phyloP scores from a whole-genome alignment of 2,797 vertebrate species.

The Masticophis lateralis region DNA sequence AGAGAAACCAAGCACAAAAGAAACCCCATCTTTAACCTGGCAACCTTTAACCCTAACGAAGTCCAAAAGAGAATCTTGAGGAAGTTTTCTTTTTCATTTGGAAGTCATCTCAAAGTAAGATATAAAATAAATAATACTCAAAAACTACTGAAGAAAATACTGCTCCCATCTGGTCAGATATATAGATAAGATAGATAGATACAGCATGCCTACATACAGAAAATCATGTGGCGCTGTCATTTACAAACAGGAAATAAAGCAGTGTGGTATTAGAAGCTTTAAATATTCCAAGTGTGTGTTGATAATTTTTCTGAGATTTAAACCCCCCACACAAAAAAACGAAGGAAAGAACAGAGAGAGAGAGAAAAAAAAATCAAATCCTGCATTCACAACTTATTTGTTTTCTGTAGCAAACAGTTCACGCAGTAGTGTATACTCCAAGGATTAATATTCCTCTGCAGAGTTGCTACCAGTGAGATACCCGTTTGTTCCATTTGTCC shows the following conservation, averaged over 20 bases:
- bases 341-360: neutral
- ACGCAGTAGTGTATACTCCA: conserved; percentile 62
- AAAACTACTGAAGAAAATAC: conserved; percentile 80
- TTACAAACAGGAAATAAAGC: conserved; percentile 80
- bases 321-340: conserved; percentile 50
- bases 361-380: neutral
- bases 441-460: conserved; percentile 85
- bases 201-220: conserved; percentile 87
- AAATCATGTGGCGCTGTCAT: conserved; percentile 78
- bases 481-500: conserved; percentile 90
- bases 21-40: neutral
- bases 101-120: conserved; percentile 71
- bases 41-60: conserved; percentile 57
- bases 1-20: conserved; percentile 53
- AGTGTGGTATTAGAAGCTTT: conserved; percentile 79
- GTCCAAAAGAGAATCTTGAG: conserved; percentile 63
- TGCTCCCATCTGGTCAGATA: conserved; percentile 80
- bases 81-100: conserved; percentile 70
- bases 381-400: conserved; percentile 82
- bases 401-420: conserved; percentile 82
- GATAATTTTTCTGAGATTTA: conserved; percentile 78
- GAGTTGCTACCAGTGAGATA: conserved; percentile 82
- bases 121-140: conserved; percentile 82
- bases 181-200: conserved; percentile 79
- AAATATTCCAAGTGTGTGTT: conserved; percentile 70